Evolutionary conservation across 30 jellyfish, hydroid and myxozoan species (phyloP).

Genomic region (Rhopilema esculentum): DNA sequence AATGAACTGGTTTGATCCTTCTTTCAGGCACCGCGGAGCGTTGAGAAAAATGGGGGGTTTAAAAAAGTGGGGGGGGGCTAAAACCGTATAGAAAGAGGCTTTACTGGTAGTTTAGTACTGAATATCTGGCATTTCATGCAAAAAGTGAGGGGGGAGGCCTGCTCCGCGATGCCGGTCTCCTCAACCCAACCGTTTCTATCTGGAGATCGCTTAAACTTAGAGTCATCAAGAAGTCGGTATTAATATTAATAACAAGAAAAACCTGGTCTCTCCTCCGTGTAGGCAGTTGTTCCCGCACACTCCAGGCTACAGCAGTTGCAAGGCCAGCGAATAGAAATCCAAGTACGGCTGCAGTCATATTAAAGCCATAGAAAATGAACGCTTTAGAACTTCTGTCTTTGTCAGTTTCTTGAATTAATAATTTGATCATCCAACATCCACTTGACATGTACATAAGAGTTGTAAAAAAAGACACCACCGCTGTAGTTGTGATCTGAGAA

Average conservation of each 20-base stretch:
- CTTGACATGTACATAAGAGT: conserved; percentile 69
- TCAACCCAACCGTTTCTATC: too few relatives aligned
- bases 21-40: too few relatives aligned
- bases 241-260: neutral
- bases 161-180: too few relatives aligned
- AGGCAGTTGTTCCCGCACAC: conserved; percentile 59
- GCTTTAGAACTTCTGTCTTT: conserved; percentile 30
- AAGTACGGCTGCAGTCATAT: conserved; percentile 56
- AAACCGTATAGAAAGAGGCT: too few relatives aligned
- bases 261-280: conserved; percentile 7
- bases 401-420: conserved; percentile 47
- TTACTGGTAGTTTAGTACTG: too few relatives aligned
- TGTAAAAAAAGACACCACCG: conserved; percentile 37
- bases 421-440: conserved; percentile 71
- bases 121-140: too few relatives aligned
- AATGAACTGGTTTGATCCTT: too few relatives aligned
- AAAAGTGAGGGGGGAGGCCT: too few relatives aligned
- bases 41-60: too few relatives aligned
- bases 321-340: conserved; percentile 66
- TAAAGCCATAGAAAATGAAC: conserved; percentile 57
- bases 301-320: conserved; percentile 73
- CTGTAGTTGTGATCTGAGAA: conserved; percentile 65
- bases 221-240: too few relatives aligned
- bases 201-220: too few relatives aligned
- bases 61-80: too few relatives aligned